Evolutionary conservation across 2,888 invertebrate genomes (phyloP).

Genomic region (Caenorhabditis sp.): DNA sequence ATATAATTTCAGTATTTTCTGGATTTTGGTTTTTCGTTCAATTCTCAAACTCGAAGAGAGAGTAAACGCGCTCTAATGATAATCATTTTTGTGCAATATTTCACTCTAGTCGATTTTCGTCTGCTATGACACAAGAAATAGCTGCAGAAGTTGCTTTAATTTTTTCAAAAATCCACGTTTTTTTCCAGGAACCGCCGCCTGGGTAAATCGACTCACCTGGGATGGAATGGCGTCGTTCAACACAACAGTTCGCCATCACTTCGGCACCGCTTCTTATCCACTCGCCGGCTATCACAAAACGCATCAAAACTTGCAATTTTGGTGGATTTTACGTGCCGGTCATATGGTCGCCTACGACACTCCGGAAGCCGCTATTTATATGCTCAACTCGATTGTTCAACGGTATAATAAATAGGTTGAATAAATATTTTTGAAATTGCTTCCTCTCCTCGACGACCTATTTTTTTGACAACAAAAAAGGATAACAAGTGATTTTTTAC

Average conservation of each 20-base stretch:
- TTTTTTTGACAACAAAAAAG: conserved; percentile 8
- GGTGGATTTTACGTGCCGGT: conserved; percentile 82
- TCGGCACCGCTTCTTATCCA: conserved; percentile 46
- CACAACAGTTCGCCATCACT: conserved; percentile 51
- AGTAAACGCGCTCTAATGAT: no score
- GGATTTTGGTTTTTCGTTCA: no score
- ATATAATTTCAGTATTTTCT: no score
- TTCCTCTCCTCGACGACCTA: no score
- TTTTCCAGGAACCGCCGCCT: conserved; percentile 77
- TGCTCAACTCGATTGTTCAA: conserved; percentile 37
- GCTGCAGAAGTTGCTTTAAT: no score
- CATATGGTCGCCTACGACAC: conserved; percentile 76
- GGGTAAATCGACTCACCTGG: conserved; percentile 82
- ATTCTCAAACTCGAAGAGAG: no score
- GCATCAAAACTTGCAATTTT: conserved; percentile 79
- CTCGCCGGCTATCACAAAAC: conserved; percentile 57
- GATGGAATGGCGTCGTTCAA: conserved; percentile 76
- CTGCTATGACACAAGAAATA: no score
- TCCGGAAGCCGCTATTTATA: conserved; percentile 50
- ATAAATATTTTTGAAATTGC: not conserved
- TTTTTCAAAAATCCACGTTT: no score
- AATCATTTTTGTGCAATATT: no score
- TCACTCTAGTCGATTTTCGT: no score
- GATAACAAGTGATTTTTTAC: no score
- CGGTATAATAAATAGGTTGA: conserved; percentile 23